Evolutionary conservation across 1,140 invertebrate species (phyloP), one percentile per base, ranked within the genome.

Genomic region (Elymnias hypermnestra): DNA sequence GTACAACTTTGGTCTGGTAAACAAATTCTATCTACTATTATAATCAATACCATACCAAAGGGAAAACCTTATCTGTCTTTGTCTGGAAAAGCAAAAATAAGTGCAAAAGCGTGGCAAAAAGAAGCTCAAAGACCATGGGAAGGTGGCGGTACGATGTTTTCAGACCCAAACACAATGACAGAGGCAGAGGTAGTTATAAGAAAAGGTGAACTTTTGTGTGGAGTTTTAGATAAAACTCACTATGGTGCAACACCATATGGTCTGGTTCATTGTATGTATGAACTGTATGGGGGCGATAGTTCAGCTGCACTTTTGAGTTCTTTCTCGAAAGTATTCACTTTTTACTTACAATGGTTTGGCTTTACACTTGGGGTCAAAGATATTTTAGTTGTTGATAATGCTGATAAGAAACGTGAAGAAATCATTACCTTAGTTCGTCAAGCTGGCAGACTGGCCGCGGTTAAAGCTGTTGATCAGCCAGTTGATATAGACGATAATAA

Each of bases 141-240:
- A 58, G 89, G 83, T 40, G 91, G 91, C 31, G 91, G 91, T 2
- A 88, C 76, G 5, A 85, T 87, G 8, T 90, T 92, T 35, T 63
- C 63, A 29, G 63, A 91, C 75, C 57, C 77, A 5, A 89, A 88
- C 41, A 85, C 86, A 0, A 96, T 99, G 93, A 91, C 92, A 29
- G 98, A 99, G 84, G 93, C 94, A 42, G 91, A 98, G 86, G 96
- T 99, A 17, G 88, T 99, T 7, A 95, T 99, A 55, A 84, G 93
- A 36, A 88, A 93, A 39, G 98, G 98, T 4, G 93, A 99, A 83
- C 83, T 99, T 5, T 69, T 99, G 0, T 92, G 89, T 61, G 98
- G 98, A 2, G 92, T 99, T n/a, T 86, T 99, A 22, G 98, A 99
- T 83, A 99, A 99, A 86, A 94, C 92, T 18, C 97, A 99, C 72